phyloP scores from a whole-genome alignment of 2,888 invertebrate genomes.

The Heliconius hortense region DNA sequence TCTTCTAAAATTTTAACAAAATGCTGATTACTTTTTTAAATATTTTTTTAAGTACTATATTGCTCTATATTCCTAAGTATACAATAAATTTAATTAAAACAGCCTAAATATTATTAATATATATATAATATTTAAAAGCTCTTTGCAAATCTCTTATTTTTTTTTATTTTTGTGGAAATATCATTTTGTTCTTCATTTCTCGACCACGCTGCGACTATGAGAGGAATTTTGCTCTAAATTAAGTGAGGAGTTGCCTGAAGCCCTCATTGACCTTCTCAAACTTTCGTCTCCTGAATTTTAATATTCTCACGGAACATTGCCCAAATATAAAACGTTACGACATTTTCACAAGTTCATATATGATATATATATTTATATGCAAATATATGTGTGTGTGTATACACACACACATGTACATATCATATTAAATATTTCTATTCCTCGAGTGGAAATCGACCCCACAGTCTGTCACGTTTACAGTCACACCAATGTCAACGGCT shows the following conservation, averaged over 20 bases:
- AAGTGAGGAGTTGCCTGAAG: background rate
- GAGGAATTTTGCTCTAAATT: slow-evolving; percentile 5
- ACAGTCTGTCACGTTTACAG: too few relatives aligned
- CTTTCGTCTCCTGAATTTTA: background rate
- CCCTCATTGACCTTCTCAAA: slow-evolving; percentile 2
- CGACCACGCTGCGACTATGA: background rate
- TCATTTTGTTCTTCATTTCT: background rate
- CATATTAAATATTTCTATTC: too few relatives aligned
- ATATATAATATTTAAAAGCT: background rate
- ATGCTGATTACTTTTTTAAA: too few relatives aligned
- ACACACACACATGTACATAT: too few relatives aligned
- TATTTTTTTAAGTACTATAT: too few relatives aligned
- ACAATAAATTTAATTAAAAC: background rate
- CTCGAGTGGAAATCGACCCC: too few relatives aligned
- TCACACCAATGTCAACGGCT: too few relatives aligned
- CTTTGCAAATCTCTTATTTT: background rate
- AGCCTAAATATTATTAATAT: background rate
- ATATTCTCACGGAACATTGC: background rate
- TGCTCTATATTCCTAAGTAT: too few relatives aligned
- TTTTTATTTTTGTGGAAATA: background rate
- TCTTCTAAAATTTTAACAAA: background rate
- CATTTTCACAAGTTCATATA: background rate
- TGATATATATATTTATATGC: too few relatives aligned
- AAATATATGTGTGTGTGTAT: too few relatives aligned
- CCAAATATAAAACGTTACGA: too few relatives aligned